Percentiles rank a stretch among this genome's conserved stretches.
These are phyloP conservation scores for Chymomyza amoena DNA, from an alignment of 2,888 invertebrate genomes.

Conservation along the genomic window DNA sequence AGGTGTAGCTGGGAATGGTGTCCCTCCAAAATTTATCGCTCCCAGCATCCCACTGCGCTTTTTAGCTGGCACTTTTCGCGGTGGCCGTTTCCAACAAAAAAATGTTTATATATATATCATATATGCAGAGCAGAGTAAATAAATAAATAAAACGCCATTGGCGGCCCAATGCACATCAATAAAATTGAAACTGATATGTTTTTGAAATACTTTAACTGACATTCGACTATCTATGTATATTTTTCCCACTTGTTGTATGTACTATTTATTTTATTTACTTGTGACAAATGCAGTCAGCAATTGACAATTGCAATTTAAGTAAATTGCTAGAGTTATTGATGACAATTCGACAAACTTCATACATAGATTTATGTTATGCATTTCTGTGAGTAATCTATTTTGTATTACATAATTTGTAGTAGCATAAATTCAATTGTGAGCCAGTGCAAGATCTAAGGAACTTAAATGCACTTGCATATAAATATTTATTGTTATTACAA, in stretches of 20 bases:
- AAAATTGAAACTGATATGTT: conserved; percentile 32
- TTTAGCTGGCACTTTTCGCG: neutral
- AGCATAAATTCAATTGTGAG: conserved; percentile 43
- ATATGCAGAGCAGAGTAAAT: neutral
- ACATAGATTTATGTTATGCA: conserved; percentile 13
- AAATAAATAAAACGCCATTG: conserved; percentile 37
- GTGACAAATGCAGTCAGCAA: conserved; percentile 12
- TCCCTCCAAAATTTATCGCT: neutral
- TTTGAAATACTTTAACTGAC: conserved; percentile 3
- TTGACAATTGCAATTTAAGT: conserved; percentile 34
- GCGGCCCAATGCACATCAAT: conserved; percentile 57
- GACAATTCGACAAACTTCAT: conserved; percentile 12
- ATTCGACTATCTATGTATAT: neutral
- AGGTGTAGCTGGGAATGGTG: neutral
- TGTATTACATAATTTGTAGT: conserved; percentile 54
- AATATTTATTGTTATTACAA: conserved; percentile 68
- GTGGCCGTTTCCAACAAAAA: neutral
- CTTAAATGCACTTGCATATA: conserved; percentile 63
- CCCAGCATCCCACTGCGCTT: neutral
- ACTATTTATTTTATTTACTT: neutral
- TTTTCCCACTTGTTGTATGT: neutral
- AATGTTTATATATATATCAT: conserved; percentile 54
- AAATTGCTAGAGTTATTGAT: conserved; percentile 35
- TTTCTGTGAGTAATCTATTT: conserved; percentile 58
- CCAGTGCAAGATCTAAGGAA: conserved; percentile 22